Evolutionary conservation across 2,113 vertebrate species (phyloP).

Genomic region (Poicephalus gulielmi): DNA sequence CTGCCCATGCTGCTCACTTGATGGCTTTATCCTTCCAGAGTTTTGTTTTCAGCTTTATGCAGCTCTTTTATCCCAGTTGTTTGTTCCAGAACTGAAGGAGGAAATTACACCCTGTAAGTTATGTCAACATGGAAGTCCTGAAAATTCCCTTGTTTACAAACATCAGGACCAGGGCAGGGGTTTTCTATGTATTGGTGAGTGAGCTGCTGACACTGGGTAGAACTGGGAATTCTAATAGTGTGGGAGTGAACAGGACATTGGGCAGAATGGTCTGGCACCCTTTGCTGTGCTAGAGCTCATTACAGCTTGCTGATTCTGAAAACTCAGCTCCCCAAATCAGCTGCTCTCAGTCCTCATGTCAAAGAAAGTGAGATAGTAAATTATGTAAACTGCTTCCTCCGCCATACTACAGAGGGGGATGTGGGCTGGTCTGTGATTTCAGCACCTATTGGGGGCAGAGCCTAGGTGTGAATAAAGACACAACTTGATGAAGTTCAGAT

Average conservation of each 20-base stretch:
- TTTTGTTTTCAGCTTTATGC: background rate
- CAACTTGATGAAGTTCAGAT: background rate
- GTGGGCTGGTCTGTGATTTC: background rate
- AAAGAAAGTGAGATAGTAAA: background rate
- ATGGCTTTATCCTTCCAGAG: background rate
- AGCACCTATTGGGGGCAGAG: background rate
- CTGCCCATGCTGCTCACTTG: background rate
- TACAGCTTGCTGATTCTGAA: background rate
- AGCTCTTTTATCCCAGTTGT: background rate
- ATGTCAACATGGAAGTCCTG: background rate
- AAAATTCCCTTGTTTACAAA: background rate
- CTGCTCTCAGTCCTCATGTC: background rate
- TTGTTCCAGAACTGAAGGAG: background rate
- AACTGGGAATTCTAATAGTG: background rate
- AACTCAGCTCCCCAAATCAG: background rate
- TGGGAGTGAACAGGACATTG: background rate
- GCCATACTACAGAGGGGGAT: background rate
- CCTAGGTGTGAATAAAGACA: background rate
- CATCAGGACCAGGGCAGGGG: background rate
- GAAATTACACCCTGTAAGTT: background rate
- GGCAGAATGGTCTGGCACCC: background rate
- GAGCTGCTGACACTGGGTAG: background rate
- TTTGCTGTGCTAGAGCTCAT: background rate
- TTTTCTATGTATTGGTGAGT: background rate
- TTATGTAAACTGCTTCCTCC: background rate